Base-by-base conservation (phyloP, 2,888 invertebrate genomes). In the Spisula subtruncata region DNA sequence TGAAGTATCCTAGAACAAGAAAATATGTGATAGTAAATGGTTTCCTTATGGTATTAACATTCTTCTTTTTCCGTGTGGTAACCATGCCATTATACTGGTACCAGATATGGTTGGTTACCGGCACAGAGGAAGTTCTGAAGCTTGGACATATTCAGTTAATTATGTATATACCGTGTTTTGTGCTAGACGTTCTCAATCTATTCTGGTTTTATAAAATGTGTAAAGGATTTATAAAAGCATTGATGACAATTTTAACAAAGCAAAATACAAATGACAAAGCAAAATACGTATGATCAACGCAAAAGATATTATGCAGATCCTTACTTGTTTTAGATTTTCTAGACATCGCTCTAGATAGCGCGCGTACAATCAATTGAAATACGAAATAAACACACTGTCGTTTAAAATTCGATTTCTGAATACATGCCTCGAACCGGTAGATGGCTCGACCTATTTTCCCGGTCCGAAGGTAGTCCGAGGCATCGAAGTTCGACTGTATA, bases 201-300 rank as follows among this genome's bases (percentile, higher is more conserved):
- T 95, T 93, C 87, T 96, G 96, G 96, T 96, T 96, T 92, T 94
- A 94, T 88, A 96, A 95, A 92, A 96, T 96, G 91, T 94, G 91
- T 56, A 90, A 91, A 79, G 96, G 96, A 14, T 95, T 94, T 56
- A 82, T 89, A 29, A 96, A 95, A 92, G 94, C 96, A 2, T 81
- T 95, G 32, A 92, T 66, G 51, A 35, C 81, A 10, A 32, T 91
- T 10, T n/a, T 71, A 14, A 71, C 14, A 14, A 6, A n/a, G 6
- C 29, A 5, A 71, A 71, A 71, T 32, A 71, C n/a, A n/a, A 1
- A 66, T 66, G 71, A 71, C 8, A 71, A 32, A 29, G 8, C 14
- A 8, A 71, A 71, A 29, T 0, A 71, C 12, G 29, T 71, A 25
- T 71, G 71, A 71, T 71, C n/a, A 66, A 66, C n/a, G 10, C 14